phyloP scores from a whole-genome alignment of 2,113 vertebrate species.

The Microcebus tavaratra region DNA sequence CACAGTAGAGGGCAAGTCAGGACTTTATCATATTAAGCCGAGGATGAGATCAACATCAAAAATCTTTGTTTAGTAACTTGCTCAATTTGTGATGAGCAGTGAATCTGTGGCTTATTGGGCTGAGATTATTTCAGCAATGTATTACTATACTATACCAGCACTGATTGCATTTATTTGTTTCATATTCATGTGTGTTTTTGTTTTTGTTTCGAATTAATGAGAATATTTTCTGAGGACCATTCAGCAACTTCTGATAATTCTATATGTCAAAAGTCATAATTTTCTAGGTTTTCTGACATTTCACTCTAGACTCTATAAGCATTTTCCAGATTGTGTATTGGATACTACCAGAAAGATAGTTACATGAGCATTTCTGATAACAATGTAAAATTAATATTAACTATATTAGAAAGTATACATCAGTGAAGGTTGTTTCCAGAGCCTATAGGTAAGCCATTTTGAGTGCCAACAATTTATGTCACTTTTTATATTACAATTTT shows the following conservation, averaged over 20 bases:
- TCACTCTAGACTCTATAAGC: background rate
- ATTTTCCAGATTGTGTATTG: background rate
- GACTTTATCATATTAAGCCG: background rate
- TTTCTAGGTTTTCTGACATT: conserved; percentile 36
- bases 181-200: background rate
- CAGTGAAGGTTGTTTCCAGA: conserved; percentile 36
- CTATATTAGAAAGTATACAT: background rate
- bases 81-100: background rate
- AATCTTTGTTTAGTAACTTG: background rate
- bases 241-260: background rate
- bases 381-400: conserved; percentile 8
- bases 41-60: background rate
- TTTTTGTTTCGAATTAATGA: conserved; percentile 27
- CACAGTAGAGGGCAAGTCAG: background rate
- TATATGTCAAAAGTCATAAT: background rate
- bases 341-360: background rate
- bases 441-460: background rate
- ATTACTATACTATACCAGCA: background rate
- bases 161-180: background rate
- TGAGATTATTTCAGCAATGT: background rate
- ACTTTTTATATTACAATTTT: conserved; percentile 38
- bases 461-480: background rate
- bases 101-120: background rate
- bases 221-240: conserved; percentile 27
- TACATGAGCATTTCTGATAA: conserved; percentile 33